These are phyloP conservation scores for Aethes cnicana DNA, from an alignment of 2,888 invertebrate species.

Conservation along the genomic window DNA sequence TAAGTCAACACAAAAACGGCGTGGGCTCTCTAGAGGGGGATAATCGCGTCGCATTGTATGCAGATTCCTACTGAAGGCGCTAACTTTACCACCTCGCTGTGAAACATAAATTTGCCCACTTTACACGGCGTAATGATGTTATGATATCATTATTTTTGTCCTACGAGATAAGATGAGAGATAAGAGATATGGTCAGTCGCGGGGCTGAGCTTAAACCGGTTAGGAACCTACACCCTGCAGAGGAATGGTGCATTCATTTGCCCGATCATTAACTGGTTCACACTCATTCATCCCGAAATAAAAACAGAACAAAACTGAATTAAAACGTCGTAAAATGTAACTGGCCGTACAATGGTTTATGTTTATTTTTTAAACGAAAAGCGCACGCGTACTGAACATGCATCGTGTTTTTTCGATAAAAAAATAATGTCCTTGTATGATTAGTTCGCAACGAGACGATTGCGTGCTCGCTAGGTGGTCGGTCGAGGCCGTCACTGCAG, in stretches of 20 bases:
- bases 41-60: constrained; percentile 64
- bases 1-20: constrained; percentile 44
- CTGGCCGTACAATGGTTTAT: too few relatives aligned
- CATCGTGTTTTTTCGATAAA: constrained; percentile 7
- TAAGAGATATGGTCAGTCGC: constrained; percentile 33
- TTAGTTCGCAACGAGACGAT: constrained; percentile 63
- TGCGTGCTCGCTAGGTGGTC: constrained; percentile 73
- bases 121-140: constrained; percentile 59
- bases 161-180: constrained; percentile 48
- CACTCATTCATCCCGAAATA: too few relatives aligned
- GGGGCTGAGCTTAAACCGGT: constrained; percentile 25
- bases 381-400: too few relatives aligned
- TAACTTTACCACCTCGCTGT: constrained; percentile 56
- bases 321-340: too few relatives aligned
- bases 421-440: constrained; percentile 52
- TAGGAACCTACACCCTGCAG: constrained; percentile 21
- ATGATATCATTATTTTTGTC: constrained; percentile 52
- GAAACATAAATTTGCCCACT: constrained; percentile 60
- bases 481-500: constrained; percentile 74
- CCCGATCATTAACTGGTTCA: too few relatives aligned
- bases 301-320: too few relatives aligned
- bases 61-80: constrained; percentile 64
- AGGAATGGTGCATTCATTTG: constrained; percentile 13
- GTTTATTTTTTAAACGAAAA: too few relatives aligned
- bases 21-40: constrained; percentile 34